Evolutionary conservation across 2,113 vertebrate genomes (phyloP).

Genomic region (Dasyornis broadbenti): DNA sequence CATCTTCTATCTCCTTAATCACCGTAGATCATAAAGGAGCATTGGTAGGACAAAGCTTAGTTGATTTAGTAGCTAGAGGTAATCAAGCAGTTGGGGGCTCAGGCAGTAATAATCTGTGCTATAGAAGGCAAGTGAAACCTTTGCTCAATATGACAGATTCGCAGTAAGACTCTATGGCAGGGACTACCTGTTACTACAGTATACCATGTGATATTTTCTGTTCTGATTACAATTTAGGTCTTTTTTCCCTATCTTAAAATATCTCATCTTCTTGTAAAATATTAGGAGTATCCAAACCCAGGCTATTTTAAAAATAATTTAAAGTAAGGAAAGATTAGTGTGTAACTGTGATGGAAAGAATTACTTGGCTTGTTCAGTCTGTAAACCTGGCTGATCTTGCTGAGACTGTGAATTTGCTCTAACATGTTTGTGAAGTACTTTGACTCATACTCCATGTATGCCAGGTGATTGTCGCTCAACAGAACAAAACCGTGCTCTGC

Average conservation of each 20-base stretch:
- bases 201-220: not conserved
- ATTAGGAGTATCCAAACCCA: not conserved
- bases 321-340: not conserved
- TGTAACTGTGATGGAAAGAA: not conserved
- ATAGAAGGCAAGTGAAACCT: not conserved
- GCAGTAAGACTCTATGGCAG: not conserved
- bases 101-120: not conserved
- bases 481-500: not conserved
- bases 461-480: not conserved
- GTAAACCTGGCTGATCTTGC: not conserved
- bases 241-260: not conserved
- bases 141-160: not conserved
- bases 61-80: not conserved
- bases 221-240: not conserved
- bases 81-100: not conserved
- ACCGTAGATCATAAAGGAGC: conserved; percentile 2
- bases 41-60: conserved; percentile 2
- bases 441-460: not conserved
- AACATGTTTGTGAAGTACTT: not conserved
- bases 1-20: not conserved
- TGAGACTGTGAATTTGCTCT: not conserved
- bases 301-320: not conserved
- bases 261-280: not conserved
- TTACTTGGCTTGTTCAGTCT: not conserved
- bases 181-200: not conserved